These are phyloP conservation scores for Tenthredo amoena DNA, from an alignment of 2,888 invertebrate species.

Conservation along the genomic window DNA sequence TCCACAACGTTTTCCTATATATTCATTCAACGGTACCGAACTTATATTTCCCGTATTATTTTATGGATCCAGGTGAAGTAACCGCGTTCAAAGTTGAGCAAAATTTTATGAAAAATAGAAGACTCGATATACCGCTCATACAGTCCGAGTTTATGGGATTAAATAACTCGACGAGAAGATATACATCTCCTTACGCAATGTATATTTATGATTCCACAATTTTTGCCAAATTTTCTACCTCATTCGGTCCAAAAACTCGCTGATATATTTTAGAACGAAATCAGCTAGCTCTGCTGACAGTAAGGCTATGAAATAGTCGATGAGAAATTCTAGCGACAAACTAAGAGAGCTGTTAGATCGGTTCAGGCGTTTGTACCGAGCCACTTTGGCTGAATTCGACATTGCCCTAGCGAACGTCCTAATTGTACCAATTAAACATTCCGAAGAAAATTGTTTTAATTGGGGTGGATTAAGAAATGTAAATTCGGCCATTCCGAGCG, in stretches of 20 bases:
- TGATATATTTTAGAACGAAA: not conserved
- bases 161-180: not conserved
- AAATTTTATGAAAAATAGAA: slow-evolving; percentile 16
- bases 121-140: not conserved
- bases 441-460: slow-evolving; percentile 45
- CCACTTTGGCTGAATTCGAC: not conserved
- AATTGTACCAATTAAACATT: slow-evolving; percentile 46
- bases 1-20: not conserved
- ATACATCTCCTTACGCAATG: not conserved
- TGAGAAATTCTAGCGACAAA: not conserved
- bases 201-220: slow-evolving; percentile 12
- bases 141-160: slow-evolving; percentile 38
- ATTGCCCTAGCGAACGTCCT: not conserved
- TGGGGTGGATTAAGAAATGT: slow-evolving; percentile 50
- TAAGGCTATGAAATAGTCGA: not conserved
- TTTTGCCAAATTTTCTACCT: not conserved
- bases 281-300: too few relatives aligned
- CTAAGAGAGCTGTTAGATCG: not conserved
- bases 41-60: slow-evolving; percentile 25
- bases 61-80: not conserved
- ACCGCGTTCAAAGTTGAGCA: slow-evolving; percentile 8
- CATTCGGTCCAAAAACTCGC: not conserved
- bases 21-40: slow-evolving; percentile 34
- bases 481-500: slow-evolving; percentile 31
- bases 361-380: not conserved